Evolutionary conservation across 2,888 invertebrate species (phyloP).

Genomic region (Caenorhabditis panamensis): DNA sequence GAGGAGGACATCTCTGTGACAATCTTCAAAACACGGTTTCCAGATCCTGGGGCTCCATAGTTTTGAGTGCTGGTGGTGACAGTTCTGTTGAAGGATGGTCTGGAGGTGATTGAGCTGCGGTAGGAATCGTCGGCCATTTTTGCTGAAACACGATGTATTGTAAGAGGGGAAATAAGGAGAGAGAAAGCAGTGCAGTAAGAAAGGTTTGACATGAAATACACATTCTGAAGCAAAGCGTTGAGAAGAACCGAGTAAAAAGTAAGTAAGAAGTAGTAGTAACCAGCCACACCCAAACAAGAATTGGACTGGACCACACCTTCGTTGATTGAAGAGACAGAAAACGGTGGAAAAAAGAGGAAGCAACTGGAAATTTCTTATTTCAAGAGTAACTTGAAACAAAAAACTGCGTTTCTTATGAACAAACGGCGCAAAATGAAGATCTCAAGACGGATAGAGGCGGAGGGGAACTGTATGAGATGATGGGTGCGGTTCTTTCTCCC

Average conservation of each 20-base stretch:
- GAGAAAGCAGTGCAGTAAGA: constrained; percentile 1
- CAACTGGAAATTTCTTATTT: no score
- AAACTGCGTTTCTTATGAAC: constrained; percentile 13
- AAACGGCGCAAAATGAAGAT: constrained; percentile 31
- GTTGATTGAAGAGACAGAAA: constrained; percentile 1
- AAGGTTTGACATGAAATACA: no score
- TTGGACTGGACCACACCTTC: constrained; percentile 38
- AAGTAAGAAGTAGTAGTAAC: background rate
- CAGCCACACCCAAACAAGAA: constrained; percentile 27
- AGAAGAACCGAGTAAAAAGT: background rate
- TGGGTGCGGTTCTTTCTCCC: constrained; percentile 46
- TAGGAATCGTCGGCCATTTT: constrained; percentile 68
- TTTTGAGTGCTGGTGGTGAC: constrained; percentile 64
- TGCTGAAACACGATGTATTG: background rate
- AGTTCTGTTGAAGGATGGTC: constrained; percentile 73
- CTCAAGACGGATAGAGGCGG: constrained; percentile 33
- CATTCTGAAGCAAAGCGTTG: no score
- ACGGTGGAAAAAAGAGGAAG: constrained; percentile 10
- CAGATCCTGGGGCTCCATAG: constrained; percentile 63
- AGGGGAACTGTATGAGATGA: constrained; percentile 32
- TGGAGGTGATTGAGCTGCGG: constrained; percentile 73
- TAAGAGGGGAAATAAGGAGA: background rate
- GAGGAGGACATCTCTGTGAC: constrained; percentile 78
- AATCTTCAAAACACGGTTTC: constrained; percentile 79
- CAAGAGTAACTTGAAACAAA: no score